Conservation (phyloP, 2,797 vertebrate genomes). For the Syngnathus acus region DNA sequence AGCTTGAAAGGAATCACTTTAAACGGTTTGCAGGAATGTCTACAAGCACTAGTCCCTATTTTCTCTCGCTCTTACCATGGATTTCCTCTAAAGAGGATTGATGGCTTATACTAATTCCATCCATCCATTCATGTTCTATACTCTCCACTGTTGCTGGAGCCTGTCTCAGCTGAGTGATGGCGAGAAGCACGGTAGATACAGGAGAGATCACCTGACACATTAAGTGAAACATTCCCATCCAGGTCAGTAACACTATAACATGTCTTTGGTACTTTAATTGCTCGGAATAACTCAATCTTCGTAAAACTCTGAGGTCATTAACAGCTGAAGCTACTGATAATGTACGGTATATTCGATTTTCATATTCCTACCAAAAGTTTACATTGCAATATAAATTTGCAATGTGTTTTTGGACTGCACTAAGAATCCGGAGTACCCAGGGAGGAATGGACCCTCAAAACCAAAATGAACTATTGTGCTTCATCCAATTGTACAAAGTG, state of each 20-base stretch:
- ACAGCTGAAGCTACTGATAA: too few species aligned
- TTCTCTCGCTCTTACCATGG: neutral
- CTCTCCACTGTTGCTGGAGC: neutral
- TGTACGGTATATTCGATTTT: too few species aligned
- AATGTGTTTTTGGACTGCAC: neutral
- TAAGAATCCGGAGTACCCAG: neutral
- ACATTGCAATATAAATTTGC: too few species aligned
- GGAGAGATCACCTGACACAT: neutral
- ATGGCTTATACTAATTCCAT: neutral
- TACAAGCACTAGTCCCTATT: neutral
- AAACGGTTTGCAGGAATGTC: neutral
- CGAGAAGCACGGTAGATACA: neutral
- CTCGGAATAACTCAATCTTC: too few species aligned
- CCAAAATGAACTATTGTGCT: neutral
- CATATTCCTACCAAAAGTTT: too few species aligned
- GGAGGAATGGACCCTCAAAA: neutral
- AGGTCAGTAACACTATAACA: too few species aligned
- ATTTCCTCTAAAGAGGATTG: slow-evolving; percentile 3
- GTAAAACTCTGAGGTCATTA: too few species aligned
- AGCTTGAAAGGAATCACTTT: neutral
- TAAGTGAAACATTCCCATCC: too few species aligned
- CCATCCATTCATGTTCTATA: neutral
- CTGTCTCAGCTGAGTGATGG: neutral
- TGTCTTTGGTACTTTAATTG: too few species aligned
- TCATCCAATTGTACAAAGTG: neutral